Evolutionary conservation across 2,797 vertebrate genomes (phyloP).

Genomic region (Protosalanx chinensis): DNA sequence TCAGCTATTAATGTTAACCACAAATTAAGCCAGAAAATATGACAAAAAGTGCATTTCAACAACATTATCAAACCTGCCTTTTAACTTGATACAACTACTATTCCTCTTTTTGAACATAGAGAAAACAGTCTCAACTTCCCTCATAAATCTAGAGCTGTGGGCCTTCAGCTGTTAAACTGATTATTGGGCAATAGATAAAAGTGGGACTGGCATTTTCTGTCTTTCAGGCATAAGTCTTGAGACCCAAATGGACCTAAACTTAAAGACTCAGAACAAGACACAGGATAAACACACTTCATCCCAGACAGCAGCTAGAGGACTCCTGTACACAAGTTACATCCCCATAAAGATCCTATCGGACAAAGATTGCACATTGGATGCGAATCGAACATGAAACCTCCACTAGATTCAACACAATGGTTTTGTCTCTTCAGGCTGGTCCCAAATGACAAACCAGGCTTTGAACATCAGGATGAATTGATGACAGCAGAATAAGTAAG

Average conservation of each 20-base stretch:
- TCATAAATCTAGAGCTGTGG: neutral
- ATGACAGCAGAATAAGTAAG: constrained; percentile 21
- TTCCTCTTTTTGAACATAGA: too few species aligned
- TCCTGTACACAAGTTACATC: too few species aligned
- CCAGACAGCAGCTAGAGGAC: too few species aligned
- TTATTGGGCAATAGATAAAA: neutral
- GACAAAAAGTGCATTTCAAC: too few species aligned
- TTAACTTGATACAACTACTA: too few species aligned
- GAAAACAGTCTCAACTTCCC: too few species aligned
- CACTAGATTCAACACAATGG: constrained; percentile 8
- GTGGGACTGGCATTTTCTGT: neutral
- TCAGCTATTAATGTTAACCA: too few species aligned
- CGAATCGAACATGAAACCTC: neutral
- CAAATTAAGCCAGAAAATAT: too few species aligned
- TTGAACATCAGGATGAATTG: constrained; percentile 28
- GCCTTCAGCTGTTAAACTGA: neutral
- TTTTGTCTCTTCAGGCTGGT: constrained; percentile 30
- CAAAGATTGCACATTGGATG: neutral
- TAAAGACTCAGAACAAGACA: neutral
- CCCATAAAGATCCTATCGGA: neutral
- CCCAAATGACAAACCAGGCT: constrained; percentile 47
- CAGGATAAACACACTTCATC: neutral
- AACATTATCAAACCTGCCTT: too few species aligned
- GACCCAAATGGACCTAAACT: neutral
- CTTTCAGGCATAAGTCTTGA: neutral